Percentiles rank a stretch among this genome's conserved stretches.
Evolutionary conservation across 92 coral and sea anemone species (phyloP).

Genomic region (Epizoanthus scotinus): DNA sequence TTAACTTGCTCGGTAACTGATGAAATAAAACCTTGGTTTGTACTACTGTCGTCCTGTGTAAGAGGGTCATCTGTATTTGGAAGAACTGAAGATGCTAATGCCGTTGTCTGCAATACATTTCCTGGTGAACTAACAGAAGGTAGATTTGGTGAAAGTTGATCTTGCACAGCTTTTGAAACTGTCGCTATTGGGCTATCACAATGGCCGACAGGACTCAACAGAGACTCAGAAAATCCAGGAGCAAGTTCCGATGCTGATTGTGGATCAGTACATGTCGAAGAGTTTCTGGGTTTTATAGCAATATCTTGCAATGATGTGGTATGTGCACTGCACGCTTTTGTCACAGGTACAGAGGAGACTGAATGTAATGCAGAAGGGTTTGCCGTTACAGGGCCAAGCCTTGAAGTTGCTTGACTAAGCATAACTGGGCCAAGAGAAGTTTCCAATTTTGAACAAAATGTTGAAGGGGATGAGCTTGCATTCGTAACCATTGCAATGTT

Average conservation of each 20-base stretch:
- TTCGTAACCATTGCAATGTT: neutral
- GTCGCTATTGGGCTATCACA: neutral
- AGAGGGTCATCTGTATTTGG: no score
- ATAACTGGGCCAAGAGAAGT: neutral
- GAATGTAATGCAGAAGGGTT: neutral
- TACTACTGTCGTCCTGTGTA: no score
- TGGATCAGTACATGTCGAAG: neutral
- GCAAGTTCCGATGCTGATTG: no score
- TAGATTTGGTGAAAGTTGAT: neutral
- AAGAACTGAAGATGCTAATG: no score
- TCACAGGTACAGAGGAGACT: neutral
- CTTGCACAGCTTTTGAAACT: neutral
- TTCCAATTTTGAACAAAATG: neutral
- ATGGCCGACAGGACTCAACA: neutral
- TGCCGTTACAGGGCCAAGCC: neutral
- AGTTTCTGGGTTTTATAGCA: neutral
- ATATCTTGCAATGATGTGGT: neutral
- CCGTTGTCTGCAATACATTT: no score
- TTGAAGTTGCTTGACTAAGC: constrained; percentile 4
- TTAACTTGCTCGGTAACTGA: no score
- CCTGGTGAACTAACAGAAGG: no score
- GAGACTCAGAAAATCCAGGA: neutral
- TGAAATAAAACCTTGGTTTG: no score
- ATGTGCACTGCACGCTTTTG: no score
- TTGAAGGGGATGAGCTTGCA: neutral